Percentiles rank a stretch among this genome's conserved stretches.
Evolutionary conservation across 2,888 invertebrate genomes (phyloP).

Genomic region (Standfussiana lucernea): DNA sequence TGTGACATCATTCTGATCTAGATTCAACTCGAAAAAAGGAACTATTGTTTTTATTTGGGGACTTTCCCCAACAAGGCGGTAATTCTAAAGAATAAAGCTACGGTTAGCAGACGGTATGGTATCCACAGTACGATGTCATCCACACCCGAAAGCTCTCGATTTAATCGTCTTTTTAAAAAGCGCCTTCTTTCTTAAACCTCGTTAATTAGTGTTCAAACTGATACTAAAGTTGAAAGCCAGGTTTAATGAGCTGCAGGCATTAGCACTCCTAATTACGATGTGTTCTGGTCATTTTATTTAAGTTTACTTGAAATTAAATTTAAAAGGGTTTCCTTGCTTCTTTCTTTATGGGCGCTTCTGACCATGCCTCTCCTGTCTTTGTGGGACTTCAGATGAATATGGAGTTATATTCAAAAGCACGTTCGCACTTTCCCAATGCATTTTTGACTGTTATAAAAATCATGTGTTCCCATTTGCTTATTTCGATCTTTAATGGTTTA

Average conservation of each 20-base stretch:
- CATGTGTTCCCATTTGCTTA: background rate
- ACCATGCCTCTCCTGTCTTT: background rate
- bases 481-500: background rate
- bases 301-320: background rate
- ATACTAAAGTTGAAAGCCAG: constrained; percentile 21
- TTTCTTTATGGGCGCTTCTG: background rate
- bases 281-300: constrained; percentile 10
- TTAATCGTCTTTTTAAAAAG: constrained; percentile 15
- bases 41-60: background rate
- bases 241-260: constrained; percentile 38
- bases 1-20: background rate
- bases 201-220: constrained; percentile 44
- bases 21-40: background rate
- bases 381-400: background rate
- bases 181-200: background rate
- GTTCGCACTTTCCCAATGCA: no score
- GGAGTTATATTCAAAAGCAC: background rate
- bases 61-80: background rate
- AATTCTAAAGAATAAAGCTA: constrained; percentile 3
- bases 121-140: constrained; percentile 23
- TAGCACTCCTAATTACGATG: constrained; percentile 43
- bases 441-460: background rate
- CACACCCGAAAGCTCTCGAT: background rate
- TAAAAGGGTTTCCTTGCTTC: constrained; percentile 18
- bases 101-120: constrained; percentile 34